A percentile compares a stretch with the other conserved stretches of the same genome.
phyloP scores from a whole-genome alignment of 2,113 vertebrate genomes.

The Heloderma charlesbogerti region DNA sequence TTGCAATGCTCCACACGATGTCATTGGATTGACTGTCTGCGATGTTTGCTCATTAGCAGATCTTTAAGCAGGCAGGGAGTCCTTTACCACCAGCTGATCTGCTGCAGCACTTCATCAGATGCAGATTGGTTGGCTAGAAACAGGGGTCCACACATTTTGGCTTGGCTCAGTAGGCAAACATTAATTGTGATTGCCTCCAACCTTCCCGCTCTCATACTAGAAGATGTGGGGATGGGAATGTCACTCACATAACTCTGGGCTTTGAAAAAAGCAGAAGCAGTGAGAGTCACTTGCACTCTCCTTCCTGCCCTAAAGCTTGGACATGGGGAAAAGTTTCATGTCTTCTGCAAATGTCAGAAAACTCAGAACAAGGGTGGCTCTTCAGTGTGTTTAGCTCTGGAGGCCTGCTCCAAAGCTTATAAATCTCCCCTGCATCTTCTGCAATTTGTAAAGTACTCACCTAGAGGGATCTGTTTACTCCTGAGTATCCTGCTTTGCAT shows the following conservation, averaged over 20 bases:
- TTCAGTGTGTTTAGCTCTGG: not conserved
- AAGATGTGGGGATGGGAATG: too few species aligned
- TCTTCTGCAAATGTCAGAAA: not conserved
- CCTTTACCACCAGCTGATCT: not conserved
- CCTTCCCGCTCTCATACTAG: not conserved
- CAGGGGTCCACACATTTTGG: not conserved
- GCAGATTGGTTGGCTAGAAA: not conserved
- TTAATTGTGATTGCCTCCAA: not conserved
- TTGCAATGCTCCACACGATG: not conserved
- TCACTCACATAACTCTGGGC: not conserved
- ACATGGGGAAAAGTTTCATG: too few species aligned
- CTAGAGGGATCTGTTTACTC: too few species aligned
- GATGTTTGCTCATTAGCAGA: not conserved
- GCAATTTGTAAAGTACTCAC: not conserved
- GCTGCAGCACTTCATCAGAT: not conserved
- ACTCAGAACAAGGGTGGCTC: not conserved
- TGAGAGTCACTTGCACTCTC: not conserved
- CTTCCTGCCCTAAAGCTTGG: not conserved
- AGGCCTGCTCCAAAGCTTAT: not conserved
- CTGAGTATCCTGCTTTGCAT: not conserved
- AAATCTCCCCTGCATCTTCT: not conserved
- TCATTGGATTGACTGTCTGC: not conserved
- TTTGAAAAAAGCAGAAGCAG: not conserved
- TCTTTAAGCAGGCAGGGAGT: not conserved
- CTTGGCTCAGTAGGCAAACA: not conserved